Evolutionary conservation across 1,140 invertebrate species (phyloP), one percentile per base, ranked within the genome.

Genomic region (Phortica variegata): DNA sequence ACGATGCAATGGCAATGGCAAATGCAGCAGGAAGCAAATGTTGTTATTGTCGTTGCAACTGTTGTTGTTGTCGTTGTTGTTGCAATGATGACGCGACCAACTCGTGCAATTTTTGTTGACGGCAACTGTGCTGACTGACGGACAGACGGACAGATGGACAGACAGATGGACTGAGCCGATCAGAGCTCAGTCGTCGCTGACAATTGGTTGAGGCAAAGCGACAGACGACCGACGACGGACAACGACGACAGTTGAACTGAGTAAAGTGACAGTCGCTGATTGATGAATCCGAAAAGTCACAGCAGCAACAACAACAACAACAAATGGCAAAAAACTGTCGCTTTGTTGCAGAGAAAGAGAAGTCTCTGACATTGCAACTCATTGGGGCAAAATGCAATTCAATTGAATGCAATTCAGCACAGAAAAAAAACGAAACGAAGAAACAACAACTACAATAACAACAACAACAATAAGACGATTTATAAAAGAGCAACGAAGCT

Each of bases 281-380:
- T 68, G 63, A 68, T 68, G 63, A 68, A 68, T 68, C 60, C 65
- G n/a, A n/a, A n/a, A n/a, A n/a, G n/a, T n/a, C n/a, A n/a, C n/a
- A n/a, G n/a, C n/a, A n/a, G n/a, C n/a, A 62, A 68, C 63, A 66
- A 59, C 54, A 44, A 49, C 46, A 54, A 56, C 62, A 52, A 55
- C 51, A 56, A 52, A 49, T 47, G 49, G 49, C 44, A n/a, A 33
- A 16, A 39, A 16, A n/a, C n/a, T 18, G 21, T 18, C 3, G 29
- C 44, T 18, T 33, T 52, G 52, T 45, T 29, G 44, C 41, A 40
- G 36, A 49, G 13, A 33, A 45, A 47, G 34, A 43, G 31, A 45
- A 33, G 52, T 21, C 15, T 33, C 47, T 57, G 55, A 54, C 51
- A 57, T 48, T 48, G 43, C 41, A 49, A 42, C 43, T 41, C 45